Conservation (phyloP, 2,797 vertebrate species). For the Scolopax bukidnonensis region DNA sequence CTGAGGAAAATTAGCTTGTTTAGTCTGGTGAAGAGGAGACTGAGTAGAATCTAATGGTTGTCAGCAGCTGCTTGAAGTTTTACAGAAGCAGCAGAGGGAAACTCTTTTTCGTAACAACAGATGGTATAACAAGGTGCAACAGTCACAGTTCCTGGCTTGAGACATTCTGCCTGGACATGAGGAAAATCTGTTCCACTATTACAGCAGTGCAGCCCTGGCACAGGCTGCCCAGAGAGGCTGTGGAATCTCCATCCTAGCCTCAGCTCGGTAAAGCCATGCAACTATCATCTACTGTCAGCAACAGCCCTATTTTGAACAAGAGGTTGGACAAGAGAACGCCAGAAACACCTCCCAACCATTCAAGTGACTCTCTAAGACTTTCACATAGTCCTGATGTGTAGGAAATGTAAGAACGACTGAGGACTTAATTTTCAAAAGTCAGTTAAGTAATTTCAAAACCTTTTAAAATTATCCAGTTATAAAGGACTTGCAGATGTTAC, state of each 20-base stretch:
- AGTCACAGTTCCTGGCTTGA: not conserved
- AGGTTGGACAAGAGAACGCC: not conserved
- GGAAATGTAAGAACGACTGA: not conserved
- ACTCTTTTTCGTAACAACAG: not conserved
- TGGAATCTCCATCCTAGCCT: not conserved
- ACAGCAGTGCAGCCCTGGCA: rapidly evolving
- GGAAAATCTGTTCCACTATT: not conserved
- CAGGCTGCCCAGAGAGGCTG: not conserved
- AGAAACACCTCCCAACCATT: not conserved
- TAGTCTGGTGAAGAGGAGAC: not conserved
- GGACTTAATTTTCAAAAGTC: not conserved
- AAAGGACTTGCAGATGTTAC: not conserved
- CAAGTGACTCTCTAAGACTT: not conserved
- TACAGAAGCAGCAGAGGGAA: not conserved
- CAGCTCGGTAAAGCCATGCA: not conserved
- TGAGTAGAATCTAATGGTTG: not conserved
- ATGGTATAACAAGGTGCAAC: not conserved
- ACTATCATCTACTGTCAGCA: not conserved
- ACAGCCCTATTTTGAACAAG: not conserved
- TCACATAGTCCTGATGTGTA: not conserved
- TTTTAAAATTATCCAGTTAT: not conserved
- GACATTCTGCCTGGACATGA: not conserved
- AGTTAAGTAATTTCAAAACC: not conserved
- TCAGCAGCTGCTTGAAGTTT: not conserved
- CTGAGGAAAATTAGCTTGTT: not conserved